Percentiles rank a stretch among this genome's conserved stretches.
Conservation (phyloP, 2,113 vertebrate genomes). For the Hemichromis elongatus region DNA sequence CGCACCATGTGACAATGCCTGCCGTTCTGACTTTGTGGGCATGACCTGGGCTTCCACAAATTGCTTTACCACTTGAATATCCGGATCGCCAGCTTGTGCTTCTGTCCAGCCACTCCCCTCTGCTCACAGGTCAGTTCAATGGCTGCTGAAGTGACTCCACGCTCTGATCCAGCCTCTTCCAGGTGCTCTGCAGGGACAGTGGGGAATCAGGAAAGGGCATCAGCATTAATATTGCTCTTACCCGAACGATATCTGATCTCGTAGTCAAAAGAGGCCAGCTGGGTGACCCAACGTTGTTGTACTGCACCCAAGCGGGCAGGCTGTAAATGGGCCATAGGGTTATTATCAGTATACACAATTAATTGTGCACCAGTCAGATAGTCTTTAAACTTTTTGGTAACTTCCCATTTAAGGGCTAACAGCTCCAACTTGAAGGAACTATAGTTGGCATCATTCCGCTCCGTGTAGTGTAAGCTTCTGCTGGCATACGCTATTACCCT, state of each 20-base stretch:
- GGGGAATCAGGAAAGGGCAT: neutral
- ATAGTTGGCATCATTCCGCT: neutral
- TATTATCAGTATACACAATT: neutral
- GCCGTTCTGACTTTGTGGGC: too few species aligned
- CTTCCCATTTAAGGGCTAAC: too few species aligned
- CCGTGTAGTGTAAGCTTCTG: neutral
- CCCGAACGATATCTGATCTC: neutral
- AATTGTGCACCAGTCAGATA: too few species aligned
- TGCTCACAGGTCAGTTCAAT: too few species aligned
- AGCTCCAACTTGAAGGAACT: neutral
- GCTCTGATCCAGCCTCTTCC: rapidly evolving
- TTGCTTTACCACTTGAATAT: too few species aligned
- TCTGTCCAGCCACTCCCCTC: too few species aligned
- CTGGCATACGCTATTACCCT: neutral
- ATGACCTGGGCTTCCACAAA: rapidly evolving
- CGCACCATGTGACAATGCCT: too few species aligned
- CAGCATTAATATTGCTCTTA: neutral
- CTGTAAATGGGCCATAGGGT: neutral
- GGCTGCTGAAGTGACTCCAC: too few species aligned
- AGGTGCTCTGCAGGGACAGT: too few species aligned
- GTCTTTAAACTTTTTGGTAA: too few species aligned
- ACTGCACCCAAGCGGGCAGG: rapidly evolving
- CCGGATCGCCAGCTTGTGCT: too few species aligned
- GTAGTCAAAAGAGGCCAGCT: neutral
- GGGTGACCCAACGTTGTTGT: neutral